These are phyloP conservation scores for Alentia gelatinosa DNA, from an alignment of 2,888 invertebrate species.

Conservation along the genomic window DNA sequence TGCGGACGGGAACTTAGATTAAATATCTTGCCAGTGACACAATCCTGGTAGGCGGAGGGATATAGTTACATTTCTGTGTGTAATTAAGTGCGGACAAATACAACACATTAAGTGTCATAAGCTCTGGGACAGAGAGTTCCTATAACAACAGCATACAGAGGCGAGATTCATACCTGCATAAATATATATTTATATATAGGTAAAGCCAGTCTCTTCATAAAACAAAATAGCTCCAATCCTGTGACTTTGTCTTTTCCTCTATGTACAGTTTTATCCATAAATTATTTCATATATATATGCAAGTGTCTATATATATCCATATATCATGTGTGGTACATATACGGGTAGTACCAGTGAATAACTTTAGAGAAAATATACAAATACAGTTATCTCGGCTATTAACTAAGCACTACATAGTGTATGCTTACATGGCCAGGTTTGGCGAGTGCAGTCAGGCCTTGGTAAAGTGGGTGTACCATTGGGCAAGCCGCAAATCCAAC, in stretches of 20 bases:
- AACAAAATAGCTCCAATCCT: slow-evolving; percentile 10
- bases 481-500: too few species aligned
- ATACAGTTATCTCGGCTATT: background rate
- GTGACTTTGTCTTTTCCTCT: background rate
- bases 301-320: too few species aligned
- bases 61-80: too few species aligned
- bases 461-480: background rate
- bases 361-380: slow-evolving; percentile 7
- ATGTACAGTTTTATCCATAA: background rate
- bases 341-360: background rate
- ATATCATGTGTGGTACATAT: background rate
- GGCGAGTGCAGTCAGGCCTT: background rate
- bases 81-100: too few species aligned
- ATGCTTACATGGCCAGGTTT: background rate
- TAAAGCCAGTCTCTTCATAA: slow-evolving; percentile 27
- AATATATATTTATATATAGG: slow-evolving; percentile 10
- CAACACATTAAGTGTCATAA: too few species aligned
- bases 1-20: too few species aligned
- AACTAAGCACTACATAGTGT: background rate
- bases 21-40: too few species aligned
- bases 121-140: too few species aligned
- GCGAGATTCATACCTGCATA: slow-evolving; percentile 25
- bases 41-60: too few species aligned
- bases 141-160: background rate
- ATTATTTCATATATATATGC: slow-evolving; percentile 8